Conservation (phyloP, 2,797 vertebrate species). For the Prionace glauca region DNA sequence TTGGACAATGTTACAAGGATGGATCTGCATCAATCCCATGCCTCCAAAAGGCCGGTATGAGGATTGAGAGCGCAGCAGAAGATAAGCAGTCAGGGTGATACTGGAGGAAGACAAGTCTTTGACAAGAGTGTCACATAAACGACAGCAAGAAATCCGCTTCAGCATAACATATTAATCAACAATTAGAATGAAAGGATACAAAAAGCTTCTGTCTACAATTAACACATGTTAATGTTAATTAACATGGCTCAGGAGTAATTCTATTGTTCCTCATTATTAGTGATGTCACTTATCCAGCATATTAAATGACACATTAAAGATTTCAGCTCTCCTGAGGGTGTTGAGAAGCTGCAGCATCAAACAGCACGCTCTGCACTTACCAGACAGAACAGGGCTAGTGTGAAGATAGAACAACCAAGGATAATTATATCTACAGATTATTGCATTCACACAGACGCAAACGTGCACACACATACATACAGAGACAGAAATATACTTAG, state of each 20-base stretch:
- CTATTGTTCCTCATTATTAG: slow-evolving; percentile 8
- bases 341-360: background rate
- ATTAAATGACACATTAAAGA: background rate
- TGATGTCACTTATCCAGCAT: slow-evolving; percentile 9
- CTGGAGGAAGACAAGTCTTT: background rate
- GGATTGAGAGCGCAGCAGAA: background rate
- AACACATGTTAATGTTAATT: slow-evolving; percentile 7
- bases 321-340: background rate
- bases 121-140: background rate
- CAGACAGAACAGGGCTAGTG: background rate
- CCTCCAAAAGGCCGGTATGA: background rate
- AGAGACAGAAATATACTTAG: too few species aligned
- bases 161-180: background rate
- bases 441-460: background rate
- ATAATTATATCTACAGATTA: background rate
- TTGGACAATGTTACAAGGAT: background rate
- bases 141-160: background rate
- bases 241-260: slow-evolving; percentile 8
- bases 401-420: background rate
- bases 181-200: background rate
- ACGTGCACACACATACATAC: background rate
- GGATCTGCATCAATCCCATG: background rate
- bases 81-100: background rate
- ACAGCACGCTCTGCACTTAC: background rate
- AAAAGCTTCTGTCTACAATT: background rate